phyloP scores from a whole-genome alignment of 2,113 vertebrate species.

The Cebidichthys violaceus region DNA sequence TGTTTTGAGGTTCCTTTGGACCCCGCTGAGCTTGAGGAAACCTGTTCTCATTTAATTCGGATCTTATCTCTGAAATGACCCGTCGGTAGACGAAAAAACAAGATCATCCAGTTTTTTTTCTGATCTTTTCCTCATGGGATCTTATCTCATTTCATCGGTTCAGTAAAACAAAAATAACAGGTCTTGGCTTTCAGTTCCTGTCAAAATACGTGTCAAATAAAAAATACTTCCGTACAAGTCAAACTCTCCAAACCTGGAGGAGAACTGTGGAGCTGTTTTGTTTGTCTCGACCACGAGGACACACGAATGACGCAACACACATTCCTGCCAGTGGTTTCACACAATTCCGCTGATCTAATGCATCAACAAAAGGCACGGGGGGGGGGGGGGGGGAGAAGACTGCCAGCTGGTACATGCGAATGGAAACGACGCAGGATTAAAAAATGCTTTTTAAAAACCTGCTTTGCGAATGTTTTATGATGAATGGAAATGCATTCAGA shows the following conservation, averaged over 20 bases:
- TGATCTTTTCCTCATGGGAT: background rate
- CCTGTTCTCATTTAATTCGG: background rate
- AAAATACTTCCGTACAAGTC: background rate
- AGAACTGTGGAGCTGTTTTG: background rate
- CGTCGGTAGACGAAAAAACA: background rate
- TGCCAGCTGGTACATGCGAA: background rate
- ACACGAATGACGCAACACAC: background rate
- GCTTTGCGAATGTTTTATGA: background rate
- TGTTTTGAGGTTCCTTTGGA: background rate
- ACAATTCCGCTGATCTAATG: too few species aligned
- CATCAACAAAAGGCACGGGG: background rate
- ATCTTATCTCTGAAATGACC: background rate
- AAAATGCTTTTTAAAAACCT: background rate
- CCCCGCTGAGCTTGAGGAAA: background rate
- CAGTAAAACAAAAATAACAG: background rate
- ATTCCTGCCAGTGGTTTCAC: background rate
- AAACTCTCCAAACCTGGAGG: too few species aligned
- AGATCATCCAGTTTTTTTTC: constrained; percentile 4
- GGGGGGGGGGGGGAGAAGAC: too few species aligned
- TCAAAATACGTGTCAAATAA: background rate
- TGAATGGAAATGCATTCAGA: background rate
- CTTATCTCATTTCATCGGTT: background rate
- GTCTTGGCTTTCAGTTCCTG: background rate
- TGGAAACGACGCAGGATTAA: background rate
- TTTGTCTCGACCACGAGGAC: background rate